Percentiles rank a stretch among this genome's conserved stretches.
phyloP scores from a whole-genome alignment of 1,140 invertebrate genomes.

The Drosophila subobscura region DNA sequence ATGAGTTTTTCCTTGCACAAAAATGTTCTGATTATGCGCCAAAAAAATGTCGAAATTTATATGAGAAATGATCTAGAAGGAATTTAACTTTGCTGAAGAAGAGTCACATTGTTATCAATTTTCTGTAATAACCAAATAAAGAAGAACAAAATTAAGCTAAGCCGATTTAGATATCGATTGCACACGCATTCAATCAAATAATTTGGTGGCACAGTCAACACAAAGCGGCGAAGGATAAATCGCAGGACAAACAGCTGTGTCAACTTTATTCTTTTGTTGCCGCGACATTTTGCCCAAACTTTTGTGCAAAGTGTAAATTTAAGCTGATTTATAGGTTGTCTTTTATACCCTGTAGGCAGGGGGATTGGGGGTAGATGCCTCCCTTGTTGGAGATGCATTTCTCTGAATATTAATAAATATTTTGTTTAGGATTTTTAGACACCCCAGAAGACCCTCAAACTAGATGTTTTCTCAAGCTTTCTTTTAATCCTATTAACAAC shows the following conservation, averaged over 20 bases:
- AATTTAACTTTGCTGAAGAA: neutral
- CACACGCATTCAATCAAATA: neutral
- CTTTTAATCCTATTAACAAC: too few relatives aligned
- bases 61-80: constrained; percentile 5
- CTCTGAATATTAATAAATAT: too few relatives aligned
- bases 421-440: too few relatives aligned
- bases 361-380: too few relatives aligned
- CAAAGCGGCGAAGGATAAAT: too few relatives aligned
- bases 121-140: constrained; percentile 37
- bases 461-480: too few relatives aligned
- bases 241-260: constrained; percentile 1
- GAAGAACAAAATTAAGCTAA: constrained; percentile 35
- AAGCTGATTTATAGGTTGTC: constrained; percentile 28
- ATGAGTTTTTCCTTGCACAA: constrained; percentile 5
- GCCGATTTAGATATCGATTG: constrained; percentile 43
- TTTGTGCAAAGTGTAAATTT: constrained; percentile 23
- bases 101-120: constrained; percentile 17
- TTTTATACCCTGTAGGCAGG: neutral
- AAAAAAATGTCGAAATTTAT: constrained; percentile 21
- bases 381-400: too few relatives aligned
- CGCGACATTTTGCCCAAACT: constrained; percentile 23
- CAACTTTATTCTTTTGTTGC: constrained; percentile 4
- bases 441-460: too few relatives aligned
- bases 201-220: too few relatives aligned
- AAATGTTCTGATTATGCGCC: constrained; percentile 9